Conservation (phyloP, 2,888 invertebrate species). For the Punctoribates punctum region DNA sequence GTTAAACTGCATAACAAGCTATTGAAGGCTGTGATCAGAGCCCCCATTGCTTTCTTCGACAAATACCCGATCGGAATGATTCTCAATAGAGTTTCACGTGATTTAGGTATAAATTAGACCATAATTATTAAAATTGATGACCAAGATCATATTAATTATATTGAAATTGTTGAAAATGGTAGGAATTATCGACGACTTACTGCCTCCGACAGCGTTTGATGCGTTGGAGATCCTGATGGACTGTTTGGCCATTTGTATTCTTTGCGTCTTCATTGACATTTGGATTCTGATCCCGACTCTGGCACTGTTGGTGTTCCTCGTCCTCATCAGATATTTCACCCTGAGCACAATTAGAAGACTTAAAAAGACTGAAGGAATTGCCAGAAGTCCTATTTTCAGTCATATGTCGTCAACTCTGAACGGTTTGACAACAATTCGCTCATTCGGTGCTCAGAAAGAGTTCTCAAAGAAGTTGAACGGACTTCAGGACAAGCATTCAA, state of each 20-base stretch:
- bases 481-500: constrained; percentile 69
- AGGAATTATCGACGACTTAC: constrained; percentile 54
- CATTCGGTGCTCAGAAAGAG: constrained; percentile 71
- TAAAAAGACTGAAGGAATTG: constrained; percentile 60
- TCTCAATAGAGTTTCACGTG: constrained; percentile 55
- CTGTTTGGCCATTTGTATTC: constrained; percentile 57
- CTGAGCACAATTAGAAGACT: constrained; percentile 73
- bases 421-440: constrained; percentile 48
- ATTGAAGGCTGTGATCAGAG: constrained; percentile 53
- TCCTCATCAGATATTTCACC: constrained; percentile 70
- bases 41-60: constrained; percentile 54
- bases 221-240: constrained; percentile 59
- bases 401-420: constrained; percentile 49
- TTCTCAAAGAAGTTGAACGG: constrained; percentile 58
- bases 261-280: constrained; percentile 56
- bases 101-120: constrained; percentile 49
- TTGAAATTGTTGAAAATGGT: too few species aligned
- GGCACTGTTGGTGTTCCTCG: constrained; percentile 68
- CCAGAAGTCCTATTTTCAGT: constrained; percentile 50
- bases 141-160: background rate
- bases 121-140: background rate
- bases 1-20: constrained; percentile 48
- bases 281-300: constrained; percentile 63
- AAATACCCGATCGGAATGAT: constrained; percentile 57
- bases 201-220: constrained; percentile 55